Base-by-base conservation (phyloP, 1,140 invertebrate genomes). In the Drosophila serrata region DNA sequence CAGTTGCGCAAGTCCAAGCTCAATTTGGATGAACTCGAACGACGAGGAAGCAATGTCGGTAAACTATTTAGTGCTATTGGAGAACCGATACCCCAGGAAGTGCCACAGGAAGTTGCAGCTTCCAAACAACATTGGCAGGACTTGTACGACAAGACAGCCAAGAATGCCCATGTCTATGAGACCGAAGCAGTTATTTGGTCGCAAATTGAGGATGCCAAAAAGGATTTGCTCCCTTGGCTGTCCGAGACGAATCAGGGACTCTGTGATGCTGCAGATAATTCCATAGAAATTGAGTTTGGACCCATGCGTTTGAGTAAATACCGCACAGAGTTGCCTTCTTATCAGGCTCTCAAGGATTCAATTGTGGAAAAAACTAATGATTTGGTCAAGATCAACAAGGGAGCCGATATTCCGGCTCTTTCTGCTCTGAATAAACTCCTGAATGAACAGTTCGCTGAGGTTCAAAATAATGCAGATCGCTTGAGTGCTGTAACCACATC, bases 111-210 rank as follows among this genome's bases (percentile, higher is more conserved):
- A 49, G 93, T 96, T 17, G 90, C 94, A 4, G 93, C 93, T 19
- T 93, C 95, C 12, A 94, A 96, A 76, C 94, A 95, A 27, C 93
- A 95, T n/a, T 98, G 97, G 95, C 95, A 97, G 78, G 95, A 95
- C 51, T 93, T 95, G 15, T 95, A 96, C 79, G 95, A 96, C 64
- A 94, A 95, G 65, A 94, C 96, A 4, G 94, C 95, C 17, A 95
- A 95, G 65, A 94, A 95, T 67, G 94, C 95, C 12, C 96, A 98
- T 92, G 95, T 95, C 48, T 95, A 97, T 43, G 98, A 99, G 92
- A 96, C 97, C 1, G 97, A 98, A 92, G 93, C 96, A 0, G 96
- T 97, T 6, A 96, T 98, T 49, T 98, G 98, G 97, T 97, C 97
- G 77, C 97, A 98, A 92, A 96, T 99, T 7, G 96, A 98, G 60